Base-by-base conservation (phyloP, 1,140 invertebrate genomes). In the Achatina immaculata region DNA sequence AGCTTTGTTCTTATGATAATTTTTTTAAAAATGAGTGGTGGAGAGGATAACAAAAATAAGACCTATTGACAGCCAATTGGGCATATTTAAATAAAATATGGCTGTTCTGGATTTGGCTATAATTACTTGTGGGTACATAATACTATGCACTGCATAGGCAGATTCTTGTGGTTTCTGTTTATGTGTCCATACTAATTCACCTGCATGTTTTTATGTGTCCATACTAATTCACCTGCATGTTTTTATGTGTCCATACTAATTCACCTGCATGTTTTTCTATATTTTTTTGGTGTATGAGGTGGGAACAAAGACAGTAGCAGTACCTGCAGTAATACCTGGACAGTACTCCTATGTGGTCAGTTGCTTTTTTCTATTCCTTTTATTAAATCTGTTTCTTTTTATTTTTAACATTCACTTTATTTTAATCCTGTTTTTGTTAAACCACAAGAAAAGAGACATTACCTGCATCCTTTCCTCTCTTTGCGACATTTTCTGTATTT, bases 281-380 rank as follows among this genome's bases (percentile, higher is more conserved):
- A 43, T 73, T 73, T 73, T 73, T 71, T 73, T 73, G 71, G 71
- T 43, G 19, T 73, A 73, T 73, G 71, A 73, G 6, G 71, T n/a
- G 71, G 71, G 71, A 51, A 11, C 71, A 43, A 73, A 73, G 43
- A 73, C 71, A 45, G 40, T 73, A 73, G 71, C 71, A n/a, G 43
- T 73, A 21, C 71, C 71, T 51, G 21, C 71, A 43, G 71, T 73
- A 14, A 45, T 73, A 31, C 71, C 71, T 45, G 71, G 71, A 73
- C 71, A 73, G 7, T 73, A 31, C 71, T 73, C 71, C 21, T 73
- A 73, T 68, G 2, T 78, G 58, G 51, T 65, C 65, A 78, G 77
- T 78, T 45, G 77, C 66, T 78, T 78, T 78, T 78, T 78, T 58
- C 45, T 66, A 40, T 68, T 31, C 36, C 24, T 68, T 68, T 68